Base-by-base conservation (phyloP, 2,797 vertebrate species). In the Momotus momota region DNA sequence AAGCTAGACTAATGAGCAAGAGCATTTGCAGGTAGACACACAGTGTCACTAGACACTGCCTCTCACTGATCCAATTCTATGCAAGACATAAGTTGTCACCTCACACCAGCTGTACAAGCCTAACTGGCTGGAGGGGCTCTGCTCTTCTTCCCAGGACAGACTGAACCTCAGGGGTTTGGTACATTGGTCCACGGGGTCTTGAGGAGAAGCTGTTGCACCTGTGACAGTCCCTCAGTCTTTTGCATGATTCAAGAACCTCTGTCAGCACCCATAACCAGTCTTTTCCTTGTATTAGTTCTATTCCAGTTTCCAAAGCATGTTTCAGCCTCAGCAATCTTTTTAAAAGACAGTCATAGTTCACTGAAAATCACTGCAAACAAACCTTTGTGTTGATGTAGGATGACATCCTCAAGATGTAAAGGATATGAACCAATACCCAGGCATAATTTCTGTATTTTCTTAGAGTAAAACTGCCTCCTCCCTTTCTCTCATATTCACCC, bases 231-330 rank as follows among this genome's bases (percentile, higher is more conserved):
- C 12, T n/a, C 26, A n/a, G 8, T 33, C 29, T 38, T 41, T 5
- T 35, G 10, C 66, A 22, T 17, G 43, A 25, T 21, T 22, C 12
- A 83, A 75, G 72, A 91, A 52, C 18, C 23, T 10, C 6, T 38
- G 6, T 25, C 33, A 35, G 9, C 26, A 64, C 7, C 25, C 7
- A 8, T 33, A 54, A 40, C 14, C 1, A 0, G 0, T 29, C 35
- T 13, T 60, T 90, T 79, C 35, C 9, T 52, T 82, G 6, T 25
- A n/a, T 4, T 40, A 10, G 20, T 54, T n/a, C 19, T 81, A 69
- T 41, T 88, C 23, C 48, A 23, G 18, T 27, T 91, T 69, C 62
- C 43, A 72, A 40, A 49, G 25, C 35, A 55, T 12, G 40, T 69
- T 54, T 86, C 64, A 80, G 25, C 29, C 17, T 52, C 64, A 40